A percentile compares a stretch with the other conserved stretches of the same genome.
Conservation (phyloP, 1,140 invertebrate species). For the Polyergus mexicanus region DNA sequence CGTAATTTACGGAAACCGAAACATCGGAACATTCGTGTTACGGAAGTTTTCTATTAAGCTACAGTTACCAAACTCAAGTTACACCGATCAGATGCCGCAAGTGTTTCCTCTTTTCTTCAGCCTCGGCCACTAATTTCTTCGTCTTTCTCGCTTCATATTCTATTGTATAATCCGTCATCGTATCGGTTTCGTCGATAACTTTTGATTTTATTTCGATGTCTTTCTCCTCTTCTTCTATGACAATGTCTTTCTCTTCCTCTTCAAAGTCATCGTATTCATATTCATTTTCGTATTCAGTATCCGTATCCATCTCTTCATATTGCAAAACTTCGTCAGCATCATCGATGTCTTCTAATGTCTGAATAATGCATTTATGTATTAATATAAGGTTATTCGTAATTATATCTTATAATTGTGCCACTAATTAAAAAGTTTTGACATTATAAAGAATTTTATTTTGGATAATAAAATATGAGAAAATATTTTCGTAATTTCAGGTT, state of each 20-base stretch:
- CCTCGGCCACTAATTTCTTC: not conserved
- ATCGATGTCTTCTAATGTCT: slow-evolving; percentile 17
- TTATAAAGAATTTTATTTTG: not conserved
- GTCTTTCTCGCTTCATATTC: slow-evolving; percentile 1
- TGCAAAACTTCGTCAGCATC: slow-evolving; percentile 25
- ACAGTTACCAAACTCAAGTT: slow-evolving; percentile 57
- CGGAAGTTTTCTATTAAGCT: slow-evolving; percentile 8
- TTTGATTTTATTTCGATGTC: not conserved
- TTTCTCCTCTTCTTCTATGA: slow-evolving; percentile 32
- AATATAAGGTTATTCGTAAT: slow-evolving; percentile 7
- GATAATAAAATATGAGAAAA: not conserved
- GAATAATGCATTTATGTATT: not conserved
- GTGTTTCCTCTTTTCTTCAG: slow-evolving; percentile 37
- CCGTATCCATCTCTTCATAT: not conserved
- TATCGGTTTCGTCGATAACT: slow-evolving; percentile 29
- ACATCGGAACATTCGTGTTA: not conserved
- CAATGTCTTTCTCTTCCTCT: slow-evolving; percentile 1
- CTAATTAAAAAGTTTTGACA: not conserved
- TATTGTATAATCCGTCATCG: slow-evolving; percentile 6
- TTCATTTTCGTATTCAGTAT: slow-evolving; percentile 42
- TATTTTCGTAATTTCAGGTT: not conserved
- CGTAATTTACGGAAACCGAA: not conserved
- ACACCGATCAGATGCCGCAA: slow-evolving; percentile 68
- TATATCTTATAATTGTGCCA: not conserved
- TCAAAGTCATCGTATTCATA: slow-evolving; percentile 52